phyloP scores from a whole-genome alignment of 53 echinoderm and acorn worm species.

The Henricia sp. region DNA sequence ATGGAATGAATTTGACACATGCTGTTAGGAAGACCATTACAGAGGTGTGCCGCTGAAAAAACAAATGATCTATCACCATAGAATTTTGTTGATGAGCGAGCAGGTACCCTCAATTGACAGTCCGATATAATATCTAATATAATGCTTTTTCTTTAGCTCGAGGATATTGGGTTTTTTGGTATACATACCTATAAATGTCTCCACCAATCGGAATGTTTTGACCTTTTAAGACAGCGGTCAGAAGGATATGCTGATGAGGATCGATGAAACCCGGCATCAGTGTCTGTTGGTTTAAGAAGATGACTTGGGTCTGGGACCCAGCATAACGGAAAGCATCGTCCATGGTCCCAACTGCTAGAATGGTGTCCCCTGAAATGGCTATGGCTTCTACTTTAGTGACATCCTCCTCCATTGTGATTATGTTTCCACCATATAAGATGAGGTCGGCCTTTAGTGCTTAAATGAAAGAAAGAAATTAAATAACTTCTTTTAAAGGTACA shows the following conservation, averaged over 20 bases:
- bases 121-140: too few species aligned
- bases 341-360: constrained; percentile 49
- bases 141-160: not conserved
- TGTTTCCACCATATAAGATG: constrained; percentile 48
- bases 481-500: not conserved
- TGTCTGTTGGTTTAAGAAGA: constrained; percentile 63
- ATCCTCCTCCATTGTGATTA: constrained; percentile 55
- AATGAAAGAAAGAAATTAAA: too few species aligned
- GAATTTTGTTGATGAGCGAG: too few species aligned
- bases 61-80: too few species aligned
- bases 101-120: too few species aligned
- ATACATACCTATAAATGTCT: constrained; percentile 49
- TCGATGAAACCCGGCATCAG: constrained; percentile 71
- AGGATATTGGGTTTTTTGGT: not conserved
- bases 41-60: too few species aligned
- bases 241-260: constrained; percentile 50
- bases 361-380: constrained; percentile 48
- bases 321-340: constrained; percentile 32
- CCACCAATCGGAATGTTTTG: constrained; percentile 45
- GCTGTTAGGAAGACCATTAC: too few species aligned
- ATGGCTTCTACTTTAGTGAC: constrained; percentile 47
- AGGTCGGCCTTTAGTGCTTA: constrained; percentile 22
- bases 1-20: too few species aligned
- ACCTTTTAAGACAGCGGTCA: not conserved
- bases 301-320: constrained; percentile 37